phyloP scores from a whole-genome alignment of 2,888 invertebrate species.

The Drosophila maculinotata region DNA sequence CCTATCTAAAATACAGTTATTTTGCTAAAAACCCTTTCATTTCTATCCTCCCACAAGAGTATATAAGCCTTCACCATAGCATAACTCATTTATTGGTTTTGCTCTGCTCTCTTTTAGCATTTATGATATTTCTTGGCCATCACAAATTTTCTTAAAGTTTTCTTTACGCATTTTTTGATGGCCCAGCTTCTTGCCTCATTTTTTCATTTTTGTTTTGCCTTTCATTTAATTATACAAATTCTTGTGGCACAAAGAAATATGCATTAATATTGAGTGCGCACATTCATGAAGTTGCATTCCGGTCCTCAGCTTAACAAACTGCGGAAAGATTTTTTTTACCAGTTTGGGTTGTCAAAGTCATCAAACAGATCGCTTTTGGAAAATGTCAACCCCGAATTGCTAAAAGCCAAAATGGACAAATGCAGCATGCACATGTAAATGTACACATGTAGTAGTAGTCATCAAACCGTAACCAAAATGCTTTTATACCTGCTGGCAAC shows the following conservation, averaged over 20 bases:
- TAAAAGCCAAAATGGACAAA: constrained; percentile 53
- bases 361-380: constrained; percentile 21
- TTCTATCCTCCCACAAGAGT: too few species aligned
- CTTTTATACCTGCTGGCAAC: constrained; percentile 63
- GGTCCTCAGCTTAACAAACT: constrained; percentile 25
- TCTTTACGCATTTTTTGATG: constrained; percentile 27
- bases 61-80: background rate
- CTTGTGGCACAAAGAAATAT: constrained; percentile 62
- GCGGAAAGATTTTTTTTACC: constrained; percentile 8
- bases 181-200: constrained; percentile 25
- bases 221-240: constrained; percentile 76
- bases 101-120: constrained; percentile 8
- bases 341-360: constrained; percentile 10
- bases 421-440: constrained; percentile 17
- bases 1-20: too few species aligned
- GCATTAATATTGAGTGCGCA: constrained; percentile 67
- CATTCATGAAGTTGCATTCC: constrained; percentile 39
- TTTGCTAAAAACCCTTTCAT: too few species aligned
- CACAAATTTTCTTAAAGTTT: constrained; percentile 60
- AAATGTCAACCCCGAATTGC: constrained; percentile 44
- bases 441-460: constrained; percentile 20
- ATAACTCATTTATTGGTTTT: background rate
- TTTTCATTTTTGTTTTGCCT: constrained; percentile 41
- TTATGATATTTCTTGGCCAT: constrained; percentile 46
- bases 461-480: constrained; percentile 71